Evolutionary conservation across 2,888 invertebrate genomes (phyloP).

Genomic region (Pristionchus entomophagus): DNA sequence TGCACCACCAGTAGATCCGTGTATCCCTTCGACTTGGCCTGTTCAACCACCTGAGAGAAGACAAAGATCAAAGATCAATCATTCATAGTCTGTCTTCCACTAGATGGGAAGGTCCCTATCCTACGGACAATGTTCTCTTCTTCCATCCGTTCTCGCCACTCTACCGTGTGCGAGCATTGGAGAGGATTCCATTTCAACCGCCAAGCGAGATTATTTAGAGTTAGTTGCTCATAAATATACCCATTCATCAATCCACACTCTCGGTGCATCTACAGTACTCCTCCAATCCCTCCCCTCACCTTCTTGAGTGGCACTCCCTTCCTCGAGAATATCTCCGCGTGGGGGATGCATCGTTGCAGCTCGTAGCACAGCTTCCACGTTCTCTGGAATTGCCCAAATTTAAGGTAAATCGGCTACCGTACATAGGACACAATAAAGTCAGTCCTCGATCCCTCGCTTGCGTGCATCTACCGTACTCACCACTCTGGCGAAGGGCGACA

Average conservation of each 20-base stretch:
- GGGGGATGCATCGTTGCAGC: slow-evolving; percentile 91
- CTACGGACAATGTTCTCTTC: too few species aligned
- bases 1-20: slow-evolving; percentile 94
- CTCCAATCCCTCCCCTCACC: slow-evolving; percentile 79
- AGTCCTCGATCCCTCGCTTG: neutral
- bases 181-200: too few species aligned
- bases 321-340: slow-evolving; percentile 89
- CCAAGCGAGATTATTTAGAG: too few species aligned
- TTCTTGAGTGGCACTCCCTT: slow-evolving; percentile 92
- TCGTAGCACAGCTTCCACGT: slow-evolving; percentile 89
- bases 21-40: slow-evolving; percentile 85
- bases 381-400: slow-evolving; percentile 57
- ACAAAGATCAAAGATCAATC: neutral
- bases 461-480: slow-evolving; percentile 73
- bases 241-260: neutral
- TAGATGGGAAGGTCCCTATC: too few species aligned
- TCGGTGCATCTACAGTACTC: too few species aligned
- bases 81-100: neutral
- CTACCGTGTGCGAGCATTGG: too few species aligned
- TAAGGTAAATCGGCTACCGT: too few species aligned
- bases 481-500: slow-evolving; percentile 89
- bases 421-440: neutral
- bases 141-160: too few species aligned
- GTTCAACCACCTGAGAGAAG: slow-evolving; percentile 81
- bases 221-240: neutral